Base-by-base conservation (phyloP, 2,888 invertebrate species). In the Tiphia femorata region DNA sequence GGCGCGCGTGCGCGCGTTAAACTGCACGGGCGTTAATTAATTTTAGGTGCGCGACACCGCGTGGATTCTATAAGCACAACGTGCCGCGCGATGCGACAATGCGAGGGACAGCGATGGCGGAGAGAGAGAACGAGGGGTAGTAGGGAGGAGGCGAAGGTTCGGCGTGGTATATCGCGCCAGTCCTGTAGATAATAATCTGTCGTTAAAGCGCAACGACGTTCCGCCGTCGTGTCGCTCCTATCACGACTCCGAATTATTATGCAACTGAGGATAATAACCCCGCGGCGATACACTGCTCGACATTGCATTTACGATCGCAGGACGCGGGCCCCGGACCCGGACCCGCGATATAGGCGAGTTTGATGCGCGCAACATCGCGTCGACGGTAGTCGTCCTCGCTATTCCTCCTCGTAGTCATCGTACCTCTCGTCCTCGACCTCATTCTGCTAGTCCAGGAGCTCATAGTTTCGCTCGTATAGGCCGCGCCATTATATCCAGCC, bases 191-290 rank as follows among this genome's bases (percentile, higher is more conserved):
- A 49, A 40, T 21, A 54, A 54, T 58, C 48, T 44, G n/a, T 41
- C 54, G 42, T 54, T 58, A 54, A 54, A 49, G 25, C 17, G 27
- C 47, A 57, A 25, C 37, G 42, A 37, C 41, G 25, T 41, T 20
- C 20, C 44, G 14, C 20, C 38, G 2, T 6, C 33, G 12, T 8
- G 20, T n/a, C n/a, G 33, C 8, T 8, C 27, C 14, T 44, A 20
- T 40, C 7, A 17, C 21, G 14, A 8, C 27, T 33, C 6, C 16
- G 29, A 42, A 47, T 59, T 43, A 52, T 56, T 49, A 58, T 48
- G 50, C 51, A 46, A 42, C 41, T n/a, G 49, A 23, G 56, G 33
- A 48, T 57, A 48, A 44, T 62, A 62, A 49, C 23, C 27, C 20
- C 37, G 48, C 19, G 35, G 17, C 23, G n/a, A 12, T 20, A 38